Conservation (phyloP, 2,888 invertebrate species). For the Glyphotaelius pellucidus region DNA sequence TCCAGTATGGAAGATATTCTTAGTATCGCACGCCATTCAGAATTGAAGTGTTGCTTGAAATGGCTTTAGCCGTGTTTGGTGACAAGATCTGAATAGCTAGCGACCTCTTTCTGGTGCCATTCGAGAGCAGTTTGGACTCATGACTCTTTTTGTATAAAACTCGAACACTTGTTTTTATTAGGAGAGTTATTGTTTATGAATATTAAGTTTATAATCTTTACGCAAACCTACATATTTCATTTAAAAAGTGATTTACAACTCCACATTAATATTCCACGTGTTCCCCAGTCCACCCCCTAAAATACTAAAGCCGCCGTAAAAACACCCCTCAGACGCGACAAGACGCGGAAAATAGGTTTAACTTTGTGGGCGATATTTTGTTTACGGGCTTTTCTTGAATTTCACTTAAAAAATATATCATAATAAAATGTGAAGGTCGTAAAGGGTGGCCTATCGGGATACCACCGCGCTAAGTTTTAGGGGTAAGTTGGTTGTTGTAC, state of each 20-base stretch:
- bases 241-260: background rate
- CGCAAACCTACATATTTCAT: background rate
- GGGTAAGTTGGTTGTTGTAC: background rate
- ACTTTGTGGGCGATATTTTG: slow-evolving; percentile 49
- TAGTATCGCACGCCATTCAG: too few relatives aligned
- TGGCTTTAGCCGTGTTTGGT: too few relatives aligned
- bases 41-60: too few relatives aligned
- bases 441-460: background rate
- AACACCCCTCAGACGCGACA: slow-evolving; percentile 18
- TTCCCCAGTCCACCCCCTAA: background rate
- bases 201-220: background rate
- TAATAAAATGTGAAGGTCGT: slow-evolving; percentile 41
- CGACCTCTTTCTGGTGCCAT: too few relatives aligned
- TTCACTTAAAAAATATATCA: slow-evolving; percentile 55
- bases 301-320: slow-evolving; percentile 28
- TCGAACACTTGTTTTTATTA: too few relatives aligned
- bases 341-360: slow-evolving; percentile 33
- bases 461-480: background rate
- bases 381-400: slow-evolving; percentile 45
- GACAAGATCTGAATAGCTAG: too few relatives aligned
- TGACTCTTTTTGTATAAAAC: too few relatives aligned
- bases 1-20: too few relatives aligned
- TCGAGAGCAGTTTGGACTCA: too few relatives aligned
- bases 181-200: too few relatives aligned
- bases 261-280: background rate